These are phyloP conservation scores for Chrysolina americana DNA, from an alignment of 2,888 invertebrate species.

Conservation along the genomic window DNA sequence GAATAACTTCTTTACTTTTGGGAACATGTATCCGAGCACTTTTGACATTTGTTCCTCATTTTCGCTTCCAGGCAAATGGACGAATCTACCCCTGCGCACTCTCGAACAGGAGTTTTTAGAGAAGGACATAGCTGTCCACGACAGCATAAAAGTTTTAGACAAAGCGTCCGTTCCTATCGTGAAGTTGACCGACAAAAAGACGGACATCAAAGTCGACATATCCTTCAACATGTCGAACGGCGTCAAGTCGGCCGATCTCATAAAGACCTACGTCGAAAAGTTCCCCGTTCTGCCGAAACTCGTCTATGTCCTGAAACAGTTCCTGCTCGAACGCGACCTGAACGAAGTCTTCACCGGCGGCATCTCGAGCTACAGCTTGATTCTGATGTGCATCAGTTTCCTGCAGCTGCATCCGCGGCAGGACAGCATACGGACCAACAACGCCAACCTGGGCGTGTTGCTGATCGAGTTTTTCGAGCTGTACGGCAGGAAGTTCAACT, in stretches of 20 bases:
- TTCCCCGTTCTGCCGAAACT: constrained; percentile 94
- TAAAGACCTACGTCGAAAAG: constrained; percentile 89
- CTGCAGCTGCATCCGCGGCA: constrained; percentile 92
- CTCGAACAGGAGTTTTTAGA: constrained; percentile 92
- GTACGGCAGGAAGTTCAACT: constrained; percentile 97
- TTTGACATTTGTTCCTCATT: background rate
- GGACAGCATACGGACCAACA: constrained; percentile 73
- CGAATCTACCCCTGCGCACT: constrained; percentile 90
- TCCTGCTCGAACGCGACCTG: constrained; percentile 96
- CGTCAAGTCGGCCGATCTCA: constrained; percentile 95
- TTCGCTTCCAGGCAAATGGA: constrained; percentile 82
- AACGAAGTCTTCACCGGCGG: constrained; percentile 99
- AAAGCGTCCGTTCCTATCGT: constrained; percentile 99
- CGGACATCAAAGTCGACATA: constrained; percentile 96
- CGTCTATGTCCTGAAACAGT: constrained; percentile 98
- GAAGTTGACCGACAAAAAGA: constrained; percentile 86
- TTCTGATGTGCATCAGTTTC: constrained; percentile 98
- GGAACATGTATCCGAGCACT: background rate
- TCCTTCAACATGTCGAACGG: constrained; percentile 99
- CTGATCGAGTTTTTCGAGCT: constrained; percentile 98
- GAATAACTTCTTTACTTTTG: too few relatives aligned
- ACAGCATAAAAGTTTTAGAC: constrained; percentile 95
- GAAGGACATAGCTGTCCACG: constrained; percentile 90
- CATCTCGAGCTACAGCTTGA: constrained; percentile 98
- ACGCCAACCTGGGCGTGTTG: constrained; percentile 90